phyloP scores from a whole-genome alignment of 2,113 vertebrate genomes.

The Cathartes aura region DNA sequence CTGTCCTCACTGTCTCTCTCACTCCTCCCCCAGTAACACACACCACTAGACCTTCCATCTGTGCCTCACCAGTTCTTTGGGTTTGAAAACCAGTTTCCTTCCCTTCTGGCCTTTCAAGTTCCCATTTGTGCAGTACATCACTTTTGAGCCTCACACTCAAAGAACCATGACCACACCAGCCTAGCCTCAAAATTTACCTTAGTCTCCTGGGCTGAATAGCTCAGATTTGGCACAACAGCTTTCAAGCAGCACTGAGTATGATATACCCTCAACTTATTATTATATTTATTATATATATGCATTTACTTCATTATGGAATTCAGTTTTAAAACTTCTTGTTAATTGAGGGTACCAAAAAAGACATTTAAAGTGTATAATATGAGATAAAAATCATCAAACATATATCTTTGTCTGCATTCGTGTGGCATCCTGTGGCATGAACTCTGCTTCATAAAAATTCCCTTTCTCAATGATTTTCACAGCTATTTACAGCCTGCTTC shows the following conservation, averaged over 20 bases:
- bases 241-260: background rate
- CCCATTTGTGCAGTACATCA: background rate
- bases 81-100: background rate
- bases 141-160: background rate
- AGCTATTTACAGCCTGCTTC: slow-evolving; percentile 18
- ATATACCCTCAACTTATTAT: background rate
- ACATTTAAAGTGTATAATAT: background rate
- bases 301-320: background rate
- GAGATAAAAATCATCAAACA: background rate
- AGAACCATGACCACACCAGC: background rate
- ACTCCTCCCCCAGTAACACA: background rate
- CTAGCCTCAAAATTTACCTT: background rate
- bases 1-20: background rate
- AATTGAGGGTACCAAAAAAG: background rate
- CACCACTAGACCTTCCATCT: background rate
- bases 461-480: background rate
- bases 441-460: background rate
- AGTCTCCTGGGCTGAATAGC: background rate
- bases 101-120: background rate
- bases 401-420: background rate
- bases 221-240: background rate
- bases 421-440: background rate
- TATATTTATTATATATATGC: too few species aligned
- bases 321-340: background rate
- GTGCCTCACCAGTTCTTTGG: background rate